Evolutionary conservation across 2,797 vertebrate genomes (phyloP).

Genomic region (Calcarius lapponicus): DNA sequence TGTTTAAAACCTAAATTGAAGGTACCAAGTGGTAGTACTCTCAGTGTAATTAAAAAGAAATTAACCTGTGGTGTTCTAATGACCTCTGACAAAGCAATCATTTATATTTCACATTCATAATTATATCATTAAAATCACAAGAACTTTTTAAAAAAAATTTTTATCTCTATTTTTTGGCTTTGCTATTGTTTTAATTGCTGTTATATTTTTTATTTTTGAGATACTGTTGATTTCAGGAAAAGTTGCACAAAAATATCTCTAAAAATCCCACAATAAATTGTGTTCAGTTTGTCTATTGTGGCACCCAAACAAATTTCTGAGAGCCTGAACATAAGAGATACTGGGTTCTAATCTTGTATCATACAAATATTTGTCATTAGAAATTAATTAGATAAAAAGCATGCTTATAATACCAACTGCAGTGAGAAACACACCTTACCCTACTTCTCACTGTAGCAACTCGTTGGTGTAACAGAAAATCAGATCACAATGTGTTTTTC

Average conservation of each 20-base stretch:
- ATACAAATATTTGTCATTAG: not conserved
- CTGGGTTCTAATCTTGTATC: not conserved
- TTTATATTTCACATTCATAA: not conserved
- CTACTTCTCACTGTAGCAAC: not conserved
- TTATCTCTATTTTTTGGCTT: not conserved
- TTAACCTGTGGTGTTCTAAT: not conserved
- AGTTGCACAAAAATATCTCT: not conserved
- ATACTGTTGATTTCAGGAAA: not conserved
- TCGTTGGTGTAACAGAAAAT: not conserved
- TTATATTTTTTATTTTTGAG: not conserved
- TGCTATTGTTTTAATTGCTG: not conserved
- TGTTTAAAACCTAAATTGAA: not conserved
- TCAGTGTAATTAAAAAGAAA: conserved; percentile 4
- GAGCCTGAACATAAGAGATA: not conserved
- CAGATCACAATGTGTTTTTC: not conserved
- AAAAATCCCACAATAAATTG: not conserved
- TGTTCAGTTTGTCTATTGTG: not conserved
- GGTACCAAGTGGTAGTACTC: not conserved
- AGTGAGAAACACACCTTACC: not conserved
- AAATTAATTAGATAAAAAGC: not conserved
- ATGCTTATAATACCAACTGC: not conserved
- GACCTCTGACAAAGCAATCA: not conserved
- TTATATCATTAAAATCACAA: not conserved
- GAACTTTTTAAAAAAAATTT: not conserved
- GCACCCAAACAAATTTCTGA: not conserved